phyloP scores from a whole-genome alignment of 2,113 vertebrate species.

The Limanda limanda region DNA sequence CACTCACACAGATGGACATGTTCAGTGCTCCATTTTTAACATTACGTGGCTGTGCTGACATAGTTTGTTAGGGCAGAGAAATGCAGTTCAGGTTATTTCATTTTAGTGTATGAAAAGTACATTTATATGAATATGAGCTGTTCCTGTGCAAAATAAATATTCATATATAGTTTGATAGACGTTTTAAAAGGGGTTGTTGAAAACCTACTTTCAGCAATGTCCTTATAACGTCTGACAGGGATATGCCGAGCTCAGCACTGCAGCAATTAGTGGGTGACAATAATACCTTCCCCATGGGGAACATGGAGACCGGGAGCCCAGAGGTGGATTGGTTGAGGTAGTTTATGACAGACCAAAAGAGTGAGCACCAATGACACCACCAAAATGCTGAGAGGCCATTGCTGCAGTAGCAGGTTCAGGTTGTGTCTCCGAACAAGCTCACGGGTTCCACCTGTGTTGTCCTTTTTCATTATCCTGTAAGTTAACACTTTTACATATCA shows the following conservation, averaged over 20 bases:
- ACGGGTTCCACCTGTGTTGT: background rate
- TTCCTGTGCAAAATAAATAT: too few relatives aligned
- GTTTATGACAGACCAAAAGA: conserved; percentile 1
- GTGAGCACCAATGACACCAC: background rate
- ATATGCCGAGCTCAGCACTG: background rate
- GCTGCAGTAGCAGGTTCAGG: too few relatives aligned
- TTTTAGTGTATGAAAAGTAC: too few relatives aligned
- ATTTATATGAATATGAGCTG: too few relatives aligned
- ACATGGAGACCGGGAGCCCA: background rate
- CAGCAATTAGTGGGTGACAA: background rate
- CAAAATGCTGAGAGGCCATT: background rate
- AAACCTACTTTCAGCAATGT: background rate
- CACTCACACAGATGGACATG: background rate
- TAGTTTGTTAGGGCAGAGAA: background rate
- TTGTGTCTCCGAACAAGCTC: too few relatives aligned
- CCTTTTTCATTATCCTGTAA: background rate
- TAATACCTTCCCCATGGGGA: background rate
- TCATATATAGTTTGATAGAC: too few relatives aligned
- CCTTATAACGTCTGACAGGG: background rate
- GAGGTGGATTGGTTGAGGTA: background rate
- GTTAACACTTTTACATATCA: background rate
- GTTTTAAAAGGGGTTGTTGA: background rate
- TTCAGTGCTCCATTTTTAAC: conserved; percentile 24
- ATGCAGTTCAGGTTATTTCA: background rate
- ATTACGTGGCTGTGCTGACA: background rate